Percentiles rank a stretch among this genome's conserved stretches.
These are phyloP conservation scores for Thamnaconus septentrionalis DNA, from an alignment of 2,113 vertebrate species.

Conservation along the genomic window DNA sequence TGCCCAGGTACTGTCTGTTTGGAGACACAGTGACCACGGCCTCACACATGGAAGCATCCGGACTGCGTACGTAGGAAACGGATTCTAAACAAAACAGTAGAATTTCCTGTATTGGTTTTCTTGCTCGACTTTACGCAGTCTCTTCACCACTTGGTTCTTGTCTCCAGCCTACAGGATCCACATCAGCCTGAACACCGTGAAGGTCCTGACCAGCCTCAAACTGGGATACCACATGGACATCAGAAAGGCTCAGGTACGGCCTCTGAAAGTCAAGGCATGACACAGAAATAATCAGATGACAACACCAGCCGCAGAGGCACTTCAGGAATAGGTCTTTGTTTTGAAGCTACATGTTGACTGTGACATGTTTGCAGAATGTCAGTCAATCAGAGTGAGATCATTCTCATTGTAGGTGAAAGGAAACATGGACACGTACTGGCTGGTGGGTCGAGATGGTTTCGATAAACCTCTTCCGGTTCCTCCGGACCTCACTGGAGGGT, in stretches of 20 bases:
- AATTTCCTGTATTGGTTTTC: background rate
- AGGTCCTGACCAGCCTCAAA: conserved; percentile 68
- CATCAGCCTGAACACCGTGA: conserved; percentile 65
- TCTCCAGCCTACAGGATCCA: conserved; percentile 68
- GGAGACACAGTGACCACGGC: conserved; percentile 81
- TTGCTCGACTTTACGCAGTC: background rate
- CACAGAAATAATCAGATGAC: background rate
- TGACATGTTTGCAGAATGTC: background rate
- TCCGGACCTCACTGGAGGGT: conserved; percentile 62
- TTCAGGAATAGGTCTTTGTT: too few relatives aligned
- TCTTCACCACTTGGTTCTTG: background rate
- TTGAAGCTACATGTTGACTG: background rate
- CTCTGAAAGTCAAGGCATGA: background rate
- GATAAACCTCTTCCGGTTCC: conserved; percentile 63
- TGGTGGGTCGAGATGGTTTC: conserved; percentile 60
- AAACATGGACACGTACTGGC: conserved; percentile 56
- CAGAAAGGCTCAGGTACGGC: conserved; percentile 50
- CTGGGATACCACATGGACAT: conserved; percentile 67
- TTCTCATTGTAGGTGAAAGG: conserved; percentile 49
- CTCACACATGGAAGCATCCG: conserved; percentile 64
- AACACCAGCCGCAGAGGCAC: too few relatives aligned
- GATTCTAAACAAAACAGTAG: background rate
- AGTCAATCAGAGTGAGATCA: background rate
- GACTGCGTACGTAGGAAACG: conserved; percentile 53
- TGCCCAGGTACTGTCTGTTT: conserved; percentile 88